Base-by-base conservation (phyloP, 2,797 vertebrate genomes). In the Eidolon dupreanum region DNA sequence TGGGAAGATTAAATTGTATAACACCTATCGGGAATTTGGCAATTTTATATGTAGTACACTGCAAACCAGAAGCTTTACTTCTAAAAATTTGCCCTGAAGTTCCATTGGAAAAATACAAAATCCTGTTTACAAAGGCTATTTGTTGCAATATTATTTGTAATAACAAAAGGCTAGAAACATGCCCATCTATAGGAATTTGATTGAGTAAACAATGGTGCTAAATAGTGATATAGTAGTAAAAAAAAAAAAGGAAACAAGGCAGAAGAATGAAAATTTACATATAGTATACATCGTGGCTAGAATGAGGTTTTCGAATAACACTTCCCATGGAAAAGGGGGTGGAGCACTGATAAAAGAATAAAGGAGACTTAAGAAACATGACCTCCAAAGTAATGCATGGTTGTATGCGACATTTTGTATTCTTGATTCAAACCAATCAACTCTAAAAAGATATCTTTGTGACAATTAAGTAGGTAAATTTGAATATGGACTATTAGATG, bases 131-230 rank as follows among this genome's bases (percentile, higher is more conserved):
- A 68, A 78, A 66, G 11, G 9, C 31, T 85, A 81, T 61, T 61
- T 93, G 49, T 81, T 81, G 43, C 93, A 66, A 86, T 17, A 74
- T 68, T 51, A 83, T 70, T 93, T 68, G 26, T 74, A 86, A 33
- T 68, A 53, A 31, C 3, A 61, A n/a, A 59, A 87, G 46, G 19
- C 13, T 38, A 61, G 26, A 65, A 85, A n/a, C 22, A 66, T n/a
- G 33, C 3, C 73, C 3, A 53, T 68, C 36, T 8, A 15, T n/a
- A 74, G 41, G 61, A 93, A 86, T 74, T 5, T 68, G 49, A 20
- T 41, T 92, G 43, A 68, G 31, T 46, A 70, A 59, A 71, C 31
- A 79, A 43, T 68, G 19, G 12, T 68, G 31, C 49, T 78, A 13
- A 49, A 36, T 36, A 38, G 8, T 51, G 46, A 63, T 51, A 65